Evolutionary conservation across 2,797 vertebrate genomes (phyloP).

Genomic region (Phylloscopus collybita): DNA sequence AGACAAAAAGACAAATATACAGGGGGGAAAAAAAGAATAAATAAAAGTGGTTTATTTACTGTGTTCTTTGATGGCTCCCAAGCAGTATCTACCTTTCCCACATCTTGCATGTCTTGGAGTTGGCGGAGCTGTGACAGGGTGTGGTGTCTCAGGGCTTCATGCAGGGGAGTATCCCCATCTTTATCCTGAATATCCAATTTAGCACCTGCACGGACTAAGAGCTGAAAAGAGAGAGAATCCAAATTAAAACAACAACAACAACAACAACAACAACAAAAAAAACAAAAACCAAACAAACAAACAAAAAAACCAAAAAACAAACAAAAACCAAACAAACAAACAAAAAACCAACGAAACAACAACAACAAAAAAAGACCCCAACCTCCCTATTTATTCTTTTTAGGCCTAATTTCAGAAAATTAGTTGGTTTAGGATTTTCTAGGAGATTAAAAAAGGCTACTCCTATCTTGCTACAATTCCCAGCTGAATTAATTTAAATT

Average conservation of each 20-base stretch:
- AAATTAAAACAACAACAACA: too few species aligned
- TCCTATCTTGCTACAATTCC: background rate
- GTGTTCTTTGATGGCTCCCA: conserved; percentile 99
- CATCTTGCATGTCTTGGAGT: conserved; percentile 99
- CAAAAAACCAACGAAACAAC: too few species aligned
- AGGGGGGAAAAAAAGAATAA: conserved; percentile 38
- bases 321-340: too few species aligned
- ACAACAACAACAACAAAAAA: too few species aligned
- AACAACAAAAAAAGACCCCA: too few species aligned
- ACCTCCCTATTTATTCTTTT: background rate
- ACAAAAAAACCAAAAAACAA: too few species aligned
- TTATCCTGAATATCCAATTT: conserved; percentile 99
- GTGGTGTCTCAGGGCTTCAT: conserved; percentile 97
- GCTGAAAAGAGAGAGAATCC: conserved; percentile 74
- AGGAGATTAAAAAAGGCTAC: background rate
- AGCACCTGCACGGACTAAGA: conserved; percentile 96
- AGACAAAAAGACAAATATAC: background rate
- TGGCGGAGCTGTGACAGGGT: conserved; percentile 97
- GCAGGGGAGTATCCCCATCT: conserved; percentile 96
- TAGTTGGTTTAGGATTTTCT: background rate
- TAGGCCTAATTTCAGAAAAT: background rate
- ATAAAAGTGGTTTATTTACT: conserved; percentile 79
- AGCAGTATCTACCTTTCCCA: conserved; percentile 96
- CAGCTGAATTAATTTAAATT: background rate
- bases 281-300: too few species aligned